phyloP scores from a whole-genome alignment of 2,888 invertebrate genomes.

The Diachrysia chrysitis region DNA sequence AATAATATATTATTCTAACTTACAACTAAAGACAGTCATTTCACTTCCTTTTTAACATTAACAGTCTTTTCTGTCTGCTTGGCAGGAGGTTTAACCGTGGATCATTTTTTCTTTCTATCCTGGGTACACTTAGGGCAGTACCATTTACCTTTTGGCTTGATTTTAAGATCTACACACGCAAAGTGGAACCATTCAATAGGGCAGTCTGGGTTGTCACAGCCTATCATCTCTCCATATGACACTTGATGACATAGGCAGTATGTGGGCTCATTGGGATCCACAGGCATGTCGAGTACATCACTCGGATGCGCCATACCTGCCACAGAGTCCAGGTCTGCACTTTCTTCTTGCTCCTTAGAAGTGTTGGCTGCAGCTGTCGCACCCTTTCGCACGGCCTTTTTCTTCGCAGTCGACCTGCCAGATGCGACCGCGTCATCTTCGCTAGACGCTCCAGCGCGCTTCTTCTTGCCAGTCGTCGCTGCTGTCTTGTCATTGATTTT shows the following conservation, averaged over 20 bases:
- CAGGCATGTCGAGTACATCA: slow-evolving; percentile 96
- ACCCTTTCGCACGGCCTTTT: slow-evolving; percentile 82
- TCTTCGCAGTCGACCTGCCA: slow-evolving; percentile 82
- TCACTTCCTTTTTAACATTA: slow-evolving; percentile 78
- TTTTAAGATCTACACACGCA: slow-evolving; percentile 96
- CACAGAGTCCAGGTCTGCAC: slow-evolving; percentile 86
- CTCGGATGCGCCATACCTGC: slow-evolving; percentile 94
- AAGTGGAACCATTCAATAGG: slow-evolving; percentile 99
- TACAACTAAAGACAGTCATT: slow-evolving; percentile 62
- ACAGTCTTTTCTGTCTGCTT: slow-evolving; percentile 83
- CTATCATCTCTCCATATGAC: slow-evolving; percentile 99
- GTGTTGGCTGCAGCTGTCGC: slow-evolving; percentile 76
- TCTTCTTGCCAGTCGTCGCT: slow-evolving; percentile 84
- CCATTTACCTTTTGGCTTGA: slow-evolving; percentile 98
- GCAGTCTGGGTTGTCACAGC: slow-evolving; percentile 97
- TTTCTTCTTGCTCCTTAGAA: slow-evolving; percentile 82
- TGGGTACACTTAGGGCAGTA: slow-evolving; percentile 97
- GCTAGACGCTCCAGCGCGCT: slow-evolving; percentile 88
- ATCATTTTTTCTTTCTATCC: slow-evolving; percentile 94
- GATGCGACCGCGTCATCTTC: slow-evolving; percentile 82
- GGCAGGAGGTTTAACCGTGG: slow-evolving; percentile 72
- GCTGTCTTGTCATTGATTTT: slow-evolving; percentile 81
- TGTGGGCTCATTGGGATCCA: slow-evolving; percentile 99
- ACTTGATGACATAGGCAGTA: slow-evolving; percentile 99
- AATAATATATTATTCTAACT: slow-evolving; percentile 43